These are phyloP conservation scores for Romanogobio albipinnatus DNA, from an alignment of 2,113 vertebrate genomes.

Conservation along the genomic window DNA sequence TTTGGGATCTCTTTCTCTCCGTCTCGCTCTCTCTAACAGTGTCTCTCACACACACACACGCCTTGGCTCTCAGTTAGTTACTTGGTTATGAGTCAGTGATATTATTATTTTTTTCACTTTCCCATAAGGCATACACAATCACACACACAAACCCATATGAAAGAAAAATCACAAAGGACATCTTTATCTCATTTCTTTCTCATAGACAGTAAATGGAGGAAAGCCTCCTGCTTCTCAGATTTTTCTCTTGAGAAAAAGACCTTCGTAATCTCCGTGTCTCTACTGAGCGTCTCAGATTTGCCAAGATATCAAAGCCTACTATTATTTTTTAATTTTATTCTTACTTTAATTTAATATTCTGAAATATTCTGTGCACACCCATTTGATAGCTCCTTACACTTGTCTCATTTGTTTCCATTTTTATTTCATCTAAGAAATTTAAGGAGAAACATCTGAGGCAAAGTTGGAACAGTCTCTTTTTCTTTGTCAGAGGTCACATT, in stretches of 20 bases:
- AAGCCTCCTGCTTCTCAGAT: background rate
- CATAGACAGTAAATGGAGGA: slow-evolving; percentile 3
- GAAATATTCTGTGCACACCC: background rate
- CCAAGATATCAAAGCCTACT: background rate
- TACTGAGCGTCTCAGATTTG: background rate
- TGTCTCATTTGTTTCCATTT: background rate
- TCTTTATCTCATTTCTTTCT: slow-evolving; percentile 16
- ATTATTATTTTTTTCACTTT: background rate
- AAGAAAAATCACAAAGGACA: background rate
- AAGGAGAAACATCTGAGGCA: background rate
- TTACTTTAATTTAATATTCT: background rate
- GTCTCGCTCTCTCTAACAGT: slow-evolving; percentile 11
- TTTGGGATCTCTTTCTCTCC: slow-evolving; percentile 28
- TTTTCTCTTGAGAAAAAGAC: background rate
- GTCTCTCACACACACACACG: background rate
- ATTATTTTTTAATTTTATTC: background rate
- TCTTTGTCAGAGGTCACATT: slow-evolving; percentile 34
- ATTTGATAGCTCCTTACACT: background rate
- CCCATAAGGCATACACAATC: background rate
- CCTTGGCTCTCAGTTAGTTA: slow-evolving; percentile 7
- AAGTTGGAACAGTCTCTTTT: background rate
- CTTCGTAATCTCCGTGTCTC: background rate
- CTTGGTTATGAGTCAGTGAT: slow-evolving; percentile 27
- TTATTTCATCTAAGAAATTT: background rate
- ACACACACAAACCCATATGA: background rate